Conservation (phyloP, 2,113 vertebrate species). For the Oryzias woworae region DNA sequence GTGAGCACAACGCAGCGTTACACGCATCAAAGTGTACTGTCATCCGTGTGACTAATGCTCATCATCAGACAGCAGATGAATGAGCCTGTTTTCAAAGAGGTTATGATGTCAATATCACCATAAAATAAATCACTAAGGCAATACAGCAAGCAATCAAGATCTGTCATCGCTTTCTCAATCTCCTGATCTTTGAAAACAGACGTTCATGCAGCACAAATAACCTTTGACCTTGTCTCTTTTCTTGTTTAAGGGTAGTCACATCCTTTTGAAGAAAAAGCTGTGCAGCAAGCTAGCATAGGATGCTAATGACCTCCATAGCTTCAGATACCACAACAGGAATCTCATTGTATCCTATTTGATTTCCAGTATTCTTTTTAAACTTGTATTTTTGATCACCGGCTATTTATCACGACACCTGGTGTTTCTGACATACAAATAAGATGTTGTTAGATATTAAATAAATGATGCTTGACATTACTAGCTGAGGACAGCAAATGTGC, state of each 20-base stretch:
- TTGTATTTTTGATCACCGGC: not conserved
- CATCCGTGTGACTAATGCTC: constrained; percentile 49
- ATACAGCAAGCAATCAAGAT: constrained; percentile 34
- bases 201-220: constrained; percentile 29
- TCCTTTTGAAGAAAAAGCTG: no score
- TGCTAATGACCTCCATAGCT: not conserved
- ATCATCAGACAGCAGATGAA: constrained; percentile 47
- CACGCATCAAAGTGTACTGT: constrained; percentile 7
- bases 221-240: constrained; percentile 5
- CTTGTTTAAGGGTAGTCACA: not conserved
- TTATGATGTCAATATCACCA: constrained; percentile 37
- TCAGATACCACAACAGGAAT: not conserved
- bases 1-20: constrained; percentile 11
- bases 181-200: constrained; percentile 26
- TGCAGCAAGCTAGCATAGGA: no score
- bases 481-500: not conserved
- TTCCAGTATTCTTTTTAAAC: no score
- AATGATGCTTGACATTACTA: not conserved
- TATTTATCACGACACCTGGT: not conserved
- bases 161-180: constrained; percentile 37
- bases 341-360: no score
- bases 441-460: not conserved
- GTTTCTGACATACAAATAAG: not conserved
- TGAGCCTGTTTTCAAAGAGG: constrained; percentile 37
- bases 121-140: constrained; percentile 54